Percentiles rank a stretch among this genome's conserved stretches.
These are phyloP conservation scores for Odontesthes bonariensis DNA, from an alignment of 2,113 vertebrate genomes.

Conservation along the genomic window DNA sequence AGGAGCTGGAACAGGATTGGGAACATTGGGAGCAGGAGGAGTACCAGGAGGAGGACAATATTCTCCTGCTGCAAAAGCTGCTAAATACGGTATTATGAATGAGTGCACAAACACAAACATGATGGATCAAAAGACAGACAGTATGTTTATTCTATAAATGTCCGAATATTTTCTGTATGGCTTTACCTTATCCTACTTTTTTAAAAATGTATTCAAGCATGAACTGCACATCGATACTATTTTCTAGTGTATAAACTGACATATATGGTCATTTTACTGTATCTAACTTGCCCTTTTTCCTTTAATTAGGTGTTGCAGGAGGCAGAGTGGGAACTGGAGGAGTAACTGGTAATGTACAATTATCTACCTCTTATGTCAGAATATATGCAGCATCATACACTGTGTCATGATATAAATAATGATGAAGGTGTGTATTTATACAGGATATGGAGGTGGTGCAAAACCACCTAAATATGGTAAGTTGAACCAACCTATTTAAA, in stretches of 20 bases:
- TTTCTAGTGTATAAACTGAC: not conserved
- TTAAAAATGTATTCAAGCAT: not conserved
- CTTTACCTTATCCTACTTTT: not conserved
- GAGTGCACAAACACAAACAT: not conserved
- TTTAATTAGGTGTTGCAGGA: constrained; percentile 26
- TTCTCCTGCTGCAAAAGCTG: constrained; percentile 65
- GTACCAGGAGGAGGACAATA: constrained; percentile 46
- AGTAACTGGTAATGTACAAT: not conserved
- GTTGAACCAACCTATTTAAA: not conserved
- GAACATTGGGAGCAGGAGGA: constrained; percentile 15
- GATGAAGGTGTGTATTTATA: constrained; percentile 12
- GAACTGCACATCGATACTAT: too few relatives aligned
- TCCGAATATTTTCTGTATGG: not conserved
- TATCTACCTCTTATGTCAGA: not conserved
- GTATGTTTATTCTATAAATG: not conserved
- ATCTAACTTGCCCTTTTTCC: not conserved
- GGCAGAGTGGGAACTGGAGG: constrained; percentile 31
- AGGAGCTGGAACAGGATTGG: constrained; percentile 14
- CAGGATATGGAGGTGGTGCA: constrained; percentile 52
- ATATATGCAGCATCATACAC: not conserved
- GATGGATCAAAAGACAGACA: not conserved
- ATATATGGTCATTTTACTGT: not conserved
- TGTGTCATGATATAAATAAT: not conserved
- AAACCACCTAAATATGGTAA: constrained; percentile 65
- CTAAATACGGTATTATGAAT: constrained; percentile 37